These are phyloP conservation scores for Poeciliopsis occidentalis DNA, from an alignment of 2,113 vertebrate genomes.

Conservation along the genomic window DNA sequence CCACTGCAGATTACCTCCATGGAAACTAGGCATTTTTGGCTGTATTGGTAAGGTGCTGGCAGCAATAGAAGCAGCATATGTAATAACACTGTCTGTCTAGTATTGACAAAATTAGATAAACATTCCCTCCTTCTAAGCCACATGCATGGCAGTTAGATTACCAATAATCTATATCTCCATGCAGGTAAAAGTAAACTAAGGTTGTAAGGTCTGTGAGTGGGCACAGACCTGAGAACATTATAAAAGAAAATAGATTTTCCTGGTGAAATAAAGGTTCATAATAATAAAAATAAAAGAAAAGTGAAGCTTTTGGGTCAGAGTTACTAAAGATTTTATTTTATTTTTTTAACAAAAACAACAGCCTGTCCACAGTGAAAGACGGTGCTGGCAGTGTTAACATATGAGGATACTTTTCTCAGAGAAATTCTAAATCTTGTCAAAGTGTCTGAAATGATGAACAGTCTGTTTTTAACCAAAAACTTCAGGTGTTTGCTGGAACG, in stretches of 20 bases:
- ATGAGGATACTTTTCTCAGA: too few species aligned
- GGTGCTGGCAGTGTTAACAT: too few species aligned
- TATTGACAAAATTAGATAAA: constrained; percentile 50
- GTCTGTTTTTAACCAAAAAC: too few species aligned
- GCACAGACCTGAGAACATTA: constrained; percentile 24
- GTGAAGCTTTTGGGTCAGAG: too few species aligned
- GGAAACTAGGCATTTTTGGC: constrained; percentile 50
- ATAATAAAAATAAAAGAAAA: too few species aligned
- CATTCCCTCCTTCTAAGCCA: constrained; percentile 11
- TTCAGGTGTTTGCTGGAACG: too few species aligned
- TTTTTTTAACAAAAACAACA: too few species aligned
- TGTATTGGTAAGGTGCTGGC: constrained; percentile 44
- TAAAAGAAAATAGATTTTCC: constrained; percentile 1
- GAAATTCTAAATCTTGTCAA: too few species aligned
- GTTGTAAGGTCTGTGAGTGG: constrained; percentile 19
- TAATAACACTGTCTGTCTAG: constrained; percentile 59
- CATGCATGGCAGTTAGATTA: constrained; percentile 12
- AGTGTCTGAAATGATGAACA: too few species aligned
- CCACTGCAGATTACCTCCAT: constrained; percentile 66
- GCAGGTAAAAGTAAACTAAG: constrained; percentile 31
- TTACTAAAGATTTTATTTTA: too few species aligned
- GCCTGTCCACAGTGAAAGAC: too few species aligned
- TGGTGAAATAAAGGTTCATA: too few species aligned
- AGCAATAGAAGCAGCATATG: constrained; percentile 56
- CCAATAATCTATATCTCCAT: not conserved